Base-by-base conservation (phyloP, 2,797 vertebrate species). In the Synanceia verrucosa region DNA sequence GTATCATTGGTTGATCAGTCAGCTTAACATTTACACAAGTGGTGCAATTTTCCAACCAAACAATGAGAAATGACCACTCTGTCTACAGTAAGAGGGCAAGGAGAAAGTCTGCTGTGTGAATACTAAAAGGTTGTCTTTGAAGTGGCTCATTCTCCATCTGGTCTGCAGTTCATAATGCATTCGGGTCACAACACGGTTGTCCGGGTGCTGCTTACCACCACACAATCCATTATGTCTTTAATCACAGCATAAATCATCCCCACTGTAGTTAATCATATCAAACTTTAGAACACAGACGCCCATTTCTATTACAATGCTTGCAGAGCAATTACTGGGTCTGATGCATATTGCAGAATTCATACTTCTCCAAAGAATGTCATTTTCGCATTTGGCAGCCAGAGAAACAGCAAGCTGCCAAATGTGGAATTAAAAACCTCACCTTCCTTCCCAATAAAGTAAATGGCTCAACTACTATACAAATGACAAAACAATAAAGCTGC, bases 211-310 rank as follows among this genome's bases (percentile, higher is more conserved):
- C 73, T 80, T 75, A 84, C 70, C 44, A 79, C 81, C 67, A 67
- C 76, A 68, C 83, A 81, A 68, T 90, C 88, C 80, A 91, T 92
- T 90, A 91, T 84, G 80, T 84, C 69, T 87, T 88, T 91, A 91
- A 92, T 91, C 84, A 81, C 19, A 58, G 75, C 81, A 92, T 91
- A 89, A 91, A 92, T 92, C 87, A 89, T 79, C 69, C 69, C 81
- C 81, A 91, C 75, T 89, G 85, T 53, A 29, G 78, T 83, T 89
- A 84, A 92, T 92, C 71, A 87, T 66, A 73, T 91, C 83, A 84
- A 86, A 86, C 76, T 79, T 83, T 70, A 86, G 88, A 85, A 88
- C 82, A 70, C 73, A 62, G 61, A 58, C 21, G 47, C 69, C n/a
- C 34, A 65, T 76, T 89, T 79, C 56, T 71, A 85, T 79, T 83